Percentiles rank a stretch among this genome's conserved stretches.
phyloP scores from a whole-genome alignment of 2,888 invertebrate genomes.

The Metacarcinus magister region DNA sequence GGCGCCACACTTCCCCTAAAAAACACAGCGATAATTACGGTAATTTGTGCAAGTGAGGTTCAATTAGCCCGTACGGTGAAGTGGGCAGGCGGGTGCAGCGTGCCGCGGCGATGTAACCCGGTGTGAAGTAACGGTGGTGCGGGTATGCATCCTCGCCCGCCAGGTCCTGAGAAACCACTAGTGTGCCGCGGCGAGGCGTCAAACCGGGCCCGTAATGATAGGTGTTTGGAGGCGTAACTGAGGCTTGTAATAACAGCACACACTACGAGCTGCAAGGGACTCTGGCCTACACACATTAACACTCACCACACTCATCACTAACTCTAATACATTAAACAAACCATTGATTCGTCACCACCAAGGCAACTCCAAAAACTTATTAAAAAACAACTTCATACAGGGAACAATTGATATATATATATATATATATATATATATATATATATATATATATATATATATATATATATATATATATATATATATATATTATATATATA shows the following conservation, averaged over 20 bases:
- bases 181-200: background rate
- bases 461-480: no score
- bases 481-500: no score
- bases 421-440: no score
- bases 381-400: background rate
- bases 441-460: no score
- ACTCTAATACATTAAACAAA: background rate
- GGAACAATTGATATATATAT: background rate
- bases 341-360: background rate
- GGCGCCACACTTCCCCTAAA: background rate
- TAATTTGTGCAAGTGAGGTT: background rate
- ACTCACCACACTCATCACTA: background rate
- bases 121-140: background rate
- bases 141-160: background rate
- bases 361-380: no score
- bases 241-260: background rate
- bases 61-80: background rate
- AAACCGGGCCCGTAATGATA: background rate
- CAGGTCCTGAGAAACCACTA: background rate
- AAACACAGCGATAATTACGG: background rate
- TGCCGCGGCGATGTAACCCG: background rate
- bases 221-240: background rate
- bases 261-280: background rate
- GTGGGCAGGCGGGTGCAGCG: background rate
- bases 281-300: no score